Evolutionary conservation across 2,797 vertebrate genomes (phyloP), one percentile per base, ranked within the genome.

Genomic region (Periophthalmus magnuspinnatus): DNA sequence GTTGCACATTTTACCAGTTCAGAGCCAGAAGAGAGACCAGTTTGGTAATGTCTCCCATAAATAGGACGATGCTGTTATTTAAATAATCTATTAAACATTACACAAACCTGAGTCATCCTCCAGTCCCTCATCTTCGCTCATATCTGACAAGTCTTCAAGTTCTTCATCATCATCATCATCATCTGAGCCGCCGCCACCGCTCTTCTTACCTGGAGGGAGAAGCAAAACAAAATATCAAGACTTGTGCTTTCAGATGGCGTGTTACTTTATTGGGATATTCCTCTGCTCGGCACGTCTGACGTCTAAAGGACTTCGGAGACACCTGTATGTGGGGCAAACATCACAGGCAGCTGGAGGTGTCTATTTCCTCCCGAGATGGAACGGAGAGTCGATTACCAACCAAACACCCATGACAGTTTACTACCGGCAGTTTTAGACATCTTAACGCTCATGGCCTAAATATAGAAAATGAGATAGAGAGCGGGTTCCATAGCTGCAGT

Each of bases 371-470:
- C 81, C 24, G 85, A 88, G 88, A 91, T 84, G 87, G 86, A 90
- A 80, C 84, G 76, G 85, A 87, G 87, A 89, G 87, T 87, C 81
- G 85, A 91, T 91, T 92, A 91, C 84, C 88, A 83, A 80, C 83
- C 90, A 90, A 91, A 92, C 89, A 91, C 83, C 90, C 90, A 78
- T 91, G 90, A 92, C 89, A 90, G 88, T 91, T 90, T 84, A 90
- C 89, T 84, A 82, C 86, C 55, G 77, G 86, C 89, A 90, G 87
- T 90, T 91, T 91, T 86, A 91, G 88, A 90, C 89, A 88, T 89
- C 83, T 86, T 87, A 28, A 80, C 74, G 88, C 89, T 91, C 85
- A 67, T 59, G 69, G 88, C 84, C 89, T 91, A 90, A 89, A 92
- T 90, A 92, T 92, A 91, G 89, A 78, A 89, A 89, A 90, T 82